Evolutionary conservation across 2,797 vertebrate genomes (phyloP).

Genomic region (Labeo calbasu): DNA sequence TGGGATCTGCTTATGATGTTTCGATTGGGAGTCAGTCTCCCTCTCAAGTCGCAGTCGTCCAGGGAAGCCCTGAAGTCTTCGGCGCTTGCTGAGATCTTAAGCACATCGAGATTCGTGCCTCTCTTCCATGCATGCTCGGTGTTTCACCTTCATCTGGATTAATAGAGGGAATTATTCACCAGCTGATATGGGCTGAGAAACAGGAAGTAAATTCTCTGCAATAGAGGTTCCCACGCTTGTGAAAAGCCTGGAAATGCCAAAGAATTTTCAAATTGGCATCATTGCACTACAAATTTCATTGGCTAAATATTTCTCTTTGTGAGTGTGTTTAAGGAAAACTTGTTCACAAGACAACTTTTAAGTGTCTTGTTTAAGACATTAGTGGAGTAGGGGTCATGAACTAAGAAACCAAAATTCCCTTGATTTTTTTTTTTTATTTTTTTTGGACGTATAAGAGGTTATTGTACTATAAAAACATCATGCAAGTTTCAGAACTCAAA

Average conservation of each 20-base stretch:
- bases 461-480: too few relatives aligned
- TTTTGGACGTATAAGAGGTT: too few relatives aligned
- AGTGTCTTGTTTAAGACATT: not conserved
- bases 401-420: too few relatives aligned
- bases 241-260: not conserved
- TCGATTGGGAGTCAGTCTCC: not conserved
- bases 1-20: slow-evolving; percentile 38
- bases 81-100: slow-evolving; percentile 32
- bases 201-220: not conserved
- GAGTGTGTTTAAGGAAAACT: not conserved
- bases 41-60: not conserved
- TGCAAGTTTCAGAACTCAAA: too few relatives aligned
- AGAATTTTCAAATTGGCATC: not conserved
- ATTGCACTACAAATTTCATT: not conserved
- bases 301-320: not conserved
- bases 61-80: slow-evolving; percentile 33
- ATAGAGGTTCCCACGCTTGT: not conserved
- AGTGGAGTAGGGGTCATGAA: too few relatives aligned
- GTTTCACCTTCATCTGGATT: slow-evolving; percentile 37
- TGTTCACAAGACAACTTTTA: not conserved
- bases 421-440: too few relatives aligned
- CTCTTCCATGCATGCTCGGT: not conserved
- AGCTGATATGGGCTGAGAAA: slow-evolving; percentile 12
- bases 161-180: slow-evolving; percentile 55
- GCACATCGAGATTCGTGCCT: slow-evolving; percentile 36